These are phyloP conservation scores for Oxyscelio sp. DNA, from an alignment of 2,888 invertebrate species.

Conservation along the genomic window DNA sequence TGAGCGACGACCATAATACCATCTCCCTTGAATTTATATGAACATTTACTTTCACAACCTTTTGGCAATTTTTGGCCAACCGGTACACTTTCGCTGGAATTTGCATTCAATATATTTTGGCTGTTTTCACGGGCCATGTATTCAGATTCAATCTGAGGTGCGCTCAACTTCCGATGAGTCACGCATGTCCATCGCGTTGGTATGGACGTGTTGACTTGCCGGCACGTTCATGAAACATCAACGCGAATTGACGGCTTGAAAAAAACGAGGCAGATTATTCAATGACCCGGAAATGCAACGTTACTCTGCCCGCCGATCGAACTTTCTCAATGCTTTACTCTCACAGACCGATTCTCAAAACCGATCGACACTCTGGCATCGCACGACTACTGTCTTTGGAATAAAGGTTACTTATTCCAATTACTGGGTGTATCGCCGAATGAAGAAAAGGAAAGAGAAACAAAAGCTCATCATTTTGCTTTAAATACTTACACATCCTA, in stretches of 20 bases:
- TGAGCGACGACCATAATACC: too few relatives aligned
- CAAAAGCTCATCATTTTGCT: too few relatives aligned
- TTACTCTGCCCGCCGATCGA: neutral
- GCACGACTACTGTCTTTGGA: neutral
- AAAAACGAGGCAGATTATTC: constrained; percentile 22
- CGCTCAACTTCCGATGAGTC: constrained; percentile 23
- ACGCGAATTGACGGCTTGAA: constrained; percentile 3
- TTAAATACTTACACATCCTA: too few relatives aligned
- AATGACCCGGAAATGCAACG: constrained; percentile 44
- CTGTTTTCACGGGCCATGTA: constrained; percentile 16
- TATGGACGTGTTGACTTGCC: neutral
- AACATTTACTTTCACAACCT: too few relatives aligned
- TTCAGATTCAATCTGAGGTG: neutral
- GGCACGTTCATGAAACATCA: constrained; percentile 18
- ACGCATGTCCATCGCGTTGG: neutral
- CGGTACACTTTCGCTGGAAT: too few relatives aligned
- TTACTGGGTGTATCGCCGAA: neutral
- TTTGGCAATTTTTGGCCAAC: too few relatives aligned
- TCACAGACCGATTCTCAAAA: constrained; percentile 1
- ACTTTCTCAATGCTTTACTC: constrained; percentile 33
- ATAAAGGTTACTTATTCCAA: neutral
- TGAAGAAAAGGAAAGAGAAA: too few relatives aligned
- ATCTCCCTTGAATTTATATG: too few relatives aligned
- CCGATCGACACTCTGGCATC: neutral
- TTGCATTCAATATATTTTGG: neutral